Conservation (phyloP, 1,140 invertebrate species). For the Listronotus oregonensis region DNA sequence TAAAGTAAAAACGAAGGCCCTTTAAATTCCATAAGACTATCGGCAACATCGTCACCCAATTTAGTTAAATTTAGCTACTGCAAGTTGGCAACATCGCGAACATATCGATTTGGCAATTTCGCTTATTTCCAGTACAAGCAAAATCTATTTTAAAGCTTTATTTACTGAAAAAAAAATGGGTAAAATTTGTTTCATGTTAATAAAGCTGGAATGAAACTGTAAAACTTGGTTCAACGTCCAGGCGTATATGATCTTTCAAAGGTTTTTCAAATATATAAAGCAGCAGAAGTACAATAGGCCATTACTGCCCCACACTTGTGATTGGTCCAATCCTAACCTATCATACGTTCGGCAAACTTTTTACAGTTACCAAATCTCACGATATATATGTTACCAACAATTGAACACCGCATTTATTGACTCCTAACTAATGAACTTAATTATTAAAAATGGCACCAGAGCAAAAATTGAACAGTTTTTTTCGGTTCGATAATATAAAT, state of each 20-base stretch:
- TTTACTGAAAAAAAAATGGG: too few species aligned
- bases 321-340: too few species aligned
- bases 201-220: too few species aligned
- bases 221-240: too few species aligned
- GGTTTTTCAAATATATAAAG: too few species aligned
- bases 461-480: slow-evolving; percentile 30
- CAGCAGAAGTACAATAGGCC: too few species aligned
- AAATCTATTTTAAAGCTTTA: too few species aligned
- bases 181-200: too few species aligned
- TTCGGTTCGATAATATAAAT: slow-evolving; percentile 1
- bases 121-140: too few species aligned
- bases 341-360: neutral
- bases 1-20: slow-evolving; percentile 16
- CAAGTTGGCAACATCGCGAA: neutral
- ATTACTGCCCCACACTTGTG: too few species aligned
- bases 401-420: slow-evolving; percentile 19
- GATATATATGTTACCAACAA: slow-evolving; percentile 2
- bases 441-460: slow-evolving; percentile 36
- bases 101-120: too few species aligned
- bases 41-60: neutral
- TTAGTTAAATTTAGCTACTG: slow-evolving; percentile 11
- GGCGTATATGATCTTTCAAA: too few species aligned
- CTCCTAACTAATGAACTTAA: slow-evolving; percentile 16
- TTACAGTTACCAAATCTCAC: neutral
- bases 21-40: neutral